These are phyloP conservation scores for Agapornis roseicollis DNA, from an alignment of 2,113 vertebrate species.

Conservation along the genomic window DNA sequence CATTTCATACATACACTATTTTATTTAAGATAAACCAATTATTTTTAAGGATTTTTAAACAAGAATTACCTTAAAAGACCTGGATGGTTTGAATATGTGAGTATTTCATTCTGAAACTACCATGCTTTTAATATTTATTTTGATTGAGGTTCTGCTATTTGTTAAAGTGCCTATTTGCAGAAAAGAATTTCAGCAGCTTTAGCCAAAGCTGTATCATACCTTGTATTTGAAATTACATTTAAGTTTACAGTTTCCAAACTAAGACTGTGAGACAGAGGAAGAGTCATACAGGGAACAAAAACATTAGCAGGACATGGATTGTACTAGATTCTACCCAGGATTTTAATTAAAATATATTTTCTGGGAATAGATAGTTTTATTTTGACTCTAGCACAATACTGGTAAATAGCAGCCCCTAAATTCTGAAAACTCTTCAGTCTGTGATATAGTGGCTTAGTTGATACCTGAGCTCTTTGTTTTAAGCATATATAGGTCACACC, in stretches of 20 bases:
- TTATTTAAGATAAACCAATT: neutral
- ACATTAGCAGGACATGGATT: neutral
- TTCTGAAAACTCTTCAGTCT: neutral
- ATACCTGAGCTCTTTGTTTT: neutral
- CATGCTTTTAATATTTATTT: neutral
- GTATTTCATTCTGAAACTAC: neutral
- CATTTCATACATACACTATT: neutral
- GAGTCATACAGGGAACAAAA: neutral
- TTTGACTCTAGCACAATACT: neutral
- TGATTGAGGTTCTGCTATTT: neutral
- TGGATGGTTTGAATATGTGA: neutral
- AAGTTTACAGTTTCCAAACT: neutral
- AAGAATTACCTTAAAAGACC: neutral
- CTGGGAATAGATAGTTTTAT: neutral
- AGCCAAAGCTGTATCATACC: neutral
- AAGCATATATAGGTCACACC: neutral
- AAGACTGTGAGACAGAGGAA: neutral
- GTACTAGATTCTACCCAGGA: neutral
- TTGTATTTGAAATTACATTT: neutral
- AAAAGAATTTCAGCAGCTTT: neutral
- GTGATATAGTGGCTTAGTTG: neutral
- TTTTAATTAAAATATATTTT: neutral
- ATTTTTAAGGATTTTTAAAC: neutral
- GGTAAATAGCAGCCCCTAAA: neutral
- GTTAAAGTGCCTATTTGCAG: neutral